phyloP scores from a whole-genome alignment of 2,113 vertebrate species.

The Cyprinodon brontotheroides region DNA sequence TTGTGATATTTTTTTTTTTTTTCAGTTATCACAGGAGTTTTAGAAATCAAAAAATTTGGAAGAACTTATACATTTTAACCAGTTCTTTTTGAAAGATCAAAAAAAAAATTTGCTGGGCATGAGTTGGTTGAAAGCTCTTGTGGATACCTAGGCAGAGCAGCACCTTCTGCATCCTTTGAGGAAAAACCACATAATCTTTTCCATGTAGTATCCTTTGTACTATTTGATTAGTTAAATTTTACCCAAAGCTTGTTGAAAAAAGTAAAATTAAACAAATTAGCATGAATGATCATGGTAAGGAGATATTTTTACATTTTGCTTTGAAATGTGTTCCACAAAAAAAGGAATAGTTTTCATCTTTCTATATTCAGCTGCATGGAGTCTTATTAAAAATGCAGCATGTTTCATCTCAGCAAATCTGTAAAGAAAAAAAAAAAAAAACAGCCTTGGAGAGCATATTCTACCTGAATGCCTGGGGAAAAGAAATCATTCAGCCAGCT shows the following conservation, averaged over 20 bases:
- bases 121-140: neutral
- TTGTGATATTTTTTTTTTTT: too few species aligned
- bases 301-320: neutral
- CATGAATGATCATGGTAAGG: neutral
- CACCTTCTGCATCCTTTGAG: neutral
- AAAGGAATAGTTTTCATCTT: neutral
- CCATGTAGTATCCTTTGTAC: neutral
- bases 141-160: neutral
- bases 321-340: neutral
- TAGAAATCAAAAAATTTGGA: neutral
- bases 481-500: slow-evolving; percentile 8
- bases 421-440: neutral
- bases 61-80: neutral
- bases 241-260: neutral
- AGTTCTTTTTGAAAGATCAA: neutral
- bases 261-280: neutral
- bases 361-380: neutral
- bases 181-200: neutral
- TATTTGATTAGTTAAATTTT: neutral
- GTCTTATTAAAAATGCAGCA: slow-evolving; percentile 26
- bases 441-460: slow-evolving; percentile 11
- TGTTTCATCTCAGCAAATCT: slow-evolving; percentile 10
- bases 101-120: neutral
- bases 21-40: neutral
- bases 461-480: slow-evolving; percentile 9